These are phyloP conservation scores for Ericerus pela DNA, from an alignment of 1,140 invertebrate genomes.

Conservation along the genomic window DNA sequence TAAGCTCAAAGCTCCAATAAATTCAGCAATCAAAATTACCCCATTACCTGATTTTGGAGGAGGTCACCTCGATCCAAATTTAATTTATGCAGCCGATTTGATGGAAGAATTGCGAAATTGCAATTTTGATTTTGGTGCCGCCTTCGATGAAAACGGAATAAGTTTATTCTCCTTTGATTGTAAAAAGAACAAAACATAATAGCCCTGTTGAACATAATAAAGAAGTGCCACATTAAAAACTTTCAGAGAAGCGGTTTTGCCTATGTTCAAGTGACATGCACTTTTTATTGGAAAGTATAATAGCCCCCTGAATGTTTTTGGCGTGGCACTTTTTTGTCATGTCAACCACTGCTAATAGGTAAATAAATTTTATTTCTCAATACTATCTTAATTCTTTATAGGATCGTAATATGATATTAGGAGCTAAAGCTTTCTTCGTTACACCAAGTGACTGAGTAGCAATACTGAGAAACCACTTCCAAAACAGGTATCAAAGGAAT, in stretches of 20 bases:
- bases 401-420: slow-evolving; percentile 95
- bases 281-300: too few species aligned
- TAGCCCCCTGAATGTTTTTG: too few species aligned
- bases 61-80: slow-evolving; percentile 94
- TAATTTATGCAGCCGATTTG: slow-evolving; percentile 85
- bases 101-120: slow-evolving; percentile 62
- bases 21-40: slow-evolving; percentile 48
- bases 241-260: too few species aligned
- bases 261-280: too few species aligned
- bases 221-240: too few species aligned
- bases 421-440: slow-evolving; percentile 92
- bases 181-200: too few species aligned
- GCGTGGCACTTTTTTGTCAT: too few species aligned
- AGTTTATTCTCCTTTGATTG: too few species aligned
- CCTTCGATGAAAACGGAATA: slow-evolving; percentile 96
- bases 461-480: slow-evolving; percentile 78
- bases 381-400: too few species aligned
- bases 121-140: slow-evolving; percentile 85
- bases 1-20: slow-evolving; percentile 58
- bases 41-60: slow-evolving; percentile 92
- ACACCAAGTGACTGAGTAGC: slow-evolving; percentile 95
- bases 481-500: slow-evolving; percentile 74
- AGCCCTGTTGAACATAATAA: too few species aligned
- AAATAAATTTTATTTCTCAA: too few species aligned
- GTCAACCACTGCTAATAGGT: too few species aligned